A percentile compares a stretch with the other conserved stretches of the same genome.
phyloP scores from a whole-genome alignment of 2,113 vertebrate species.

The Saccopteryx leptura region DNA sequence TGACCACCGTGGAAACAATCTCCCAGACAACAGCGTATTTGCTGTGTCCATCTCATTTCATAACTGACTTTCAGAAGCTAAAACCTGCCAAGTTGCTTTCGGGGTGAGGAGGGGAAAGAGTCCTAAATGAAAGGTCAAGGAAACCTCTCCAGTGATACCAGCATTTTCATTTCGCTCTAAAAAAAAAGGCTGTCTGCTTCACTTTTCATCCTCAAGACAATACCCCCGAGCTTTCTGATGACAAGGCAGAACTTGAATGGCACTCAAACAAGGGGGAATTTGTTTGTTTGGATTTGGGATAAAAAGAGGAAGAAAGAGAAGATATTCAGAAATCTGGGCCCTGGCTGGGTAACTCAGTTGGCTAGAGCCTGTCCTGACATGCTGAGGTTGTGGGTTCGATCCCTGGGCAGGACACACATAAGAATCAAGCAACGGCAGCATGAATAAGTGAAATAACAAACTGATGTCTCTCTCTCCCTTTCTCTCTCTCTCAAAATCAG shows the following conservation, averaged over 20 bases:
- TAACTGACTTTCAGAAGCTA: slow-evolving; percentile 11
- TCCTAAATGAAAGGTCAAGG: slow-evolving; percentile 1
- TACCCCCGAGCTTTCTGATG: not conserved
- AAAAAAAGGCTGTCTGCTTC: not conserved
- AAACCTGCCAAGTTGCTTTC: not conserved
- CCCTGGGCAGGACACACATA: no score
- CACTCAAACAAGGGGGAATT: not conserved
- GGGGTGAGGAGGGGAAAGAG: not conserved
- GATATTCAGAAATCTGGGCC: not conserved
- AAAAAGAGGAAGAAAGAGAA: not conserved
- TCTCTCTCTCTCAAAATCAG: no score
- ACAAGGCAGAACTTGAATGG: not conserved
- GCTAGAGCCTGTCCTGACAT: no score
- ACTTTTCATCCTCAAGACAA: not conserved
- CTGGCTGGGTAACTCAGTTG: no score
- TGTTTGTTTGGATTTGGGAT: not conserved
- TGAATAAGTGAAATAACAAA: no score
- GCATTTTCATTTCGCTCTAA: not conserved
- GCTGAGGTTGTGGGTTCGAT: no score
- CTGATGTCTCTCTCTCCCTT: no score
- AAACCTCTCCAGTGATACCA: not conserved
- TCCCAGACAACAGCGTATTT: slow-evolving; percentile 6
- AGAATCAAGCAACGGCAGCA: no score
- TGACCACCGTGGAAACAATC: not conserved
- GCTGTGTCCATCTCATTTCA: not conserved